Evolutionary conservation across 1,140 invertebrate species (phyloP).

Genomic region (Akabosia matsudoensis): DNA sequence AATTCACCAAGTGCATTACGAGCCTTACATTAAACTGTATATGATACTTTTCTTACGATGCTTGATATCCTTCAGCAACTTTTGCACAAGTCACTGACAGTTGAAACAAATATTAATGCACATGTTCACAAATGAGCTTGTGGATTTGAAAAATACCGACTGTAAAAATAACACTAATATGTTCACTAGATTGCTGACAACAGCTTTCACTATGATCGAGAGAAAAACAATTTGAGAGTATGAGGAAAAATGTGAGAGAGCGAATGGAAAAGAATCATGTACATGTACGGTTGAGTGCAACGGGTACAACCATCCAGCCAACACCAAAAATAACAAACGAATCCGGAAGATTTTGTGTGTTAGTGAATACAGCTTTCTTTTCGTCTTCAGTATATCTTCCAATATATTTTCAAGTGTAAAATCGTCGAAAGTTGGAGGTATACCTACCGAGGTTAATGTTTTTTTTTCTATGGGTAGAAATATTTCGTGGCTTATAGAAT

Average conservation of each 20-base stretch:
- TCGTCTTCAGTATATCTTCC: neutral
- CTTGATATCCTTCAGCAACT: no score
- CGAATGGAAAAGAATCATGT: slow-evolving; percentile 13
- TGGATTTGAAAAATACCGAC: neutral
- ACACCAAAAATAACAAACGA: slow-evolving; percentile 24
- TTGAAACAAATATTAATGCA: neutral
- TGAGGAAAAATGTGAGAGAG: slow-evolving; percentile 1
- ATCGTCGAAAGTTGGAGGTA: no score
- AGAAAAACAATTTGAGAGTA: neutral
- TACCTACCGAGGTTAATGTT: no score
- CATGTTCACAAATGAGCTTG: neutral
- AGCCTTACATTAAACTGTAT: no score
- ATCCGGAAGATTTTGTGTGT: neutral
- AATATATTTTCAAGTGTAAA: neutral
- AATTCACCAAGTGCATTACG: slow-evolving; percentile 16
- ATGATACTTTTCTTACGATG: no score
- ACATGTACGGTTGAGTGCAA: slow-evolving; percentile 14
- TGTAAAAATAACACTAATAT: slow-evolving; percentile 11
- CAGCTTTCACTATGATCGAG: slow-evolving; percentile 17
- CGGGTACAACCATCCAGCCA: slow-evolving; percentile 15
- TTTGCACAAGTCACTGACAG: neutral
- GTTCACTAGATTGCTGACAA: neutral
- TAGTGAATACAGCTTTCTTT: neutral
- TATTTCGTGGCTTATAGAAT: no score
- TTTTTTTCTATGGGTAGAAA: no score